Percentiles rank a stretch among this genome's conserved stretches.
These are phyloP conservation scores for Micropterix aruncella DNA, from an alignment of 2,888 invertebrate genomes.

Conservation along the genomic window DNA sequence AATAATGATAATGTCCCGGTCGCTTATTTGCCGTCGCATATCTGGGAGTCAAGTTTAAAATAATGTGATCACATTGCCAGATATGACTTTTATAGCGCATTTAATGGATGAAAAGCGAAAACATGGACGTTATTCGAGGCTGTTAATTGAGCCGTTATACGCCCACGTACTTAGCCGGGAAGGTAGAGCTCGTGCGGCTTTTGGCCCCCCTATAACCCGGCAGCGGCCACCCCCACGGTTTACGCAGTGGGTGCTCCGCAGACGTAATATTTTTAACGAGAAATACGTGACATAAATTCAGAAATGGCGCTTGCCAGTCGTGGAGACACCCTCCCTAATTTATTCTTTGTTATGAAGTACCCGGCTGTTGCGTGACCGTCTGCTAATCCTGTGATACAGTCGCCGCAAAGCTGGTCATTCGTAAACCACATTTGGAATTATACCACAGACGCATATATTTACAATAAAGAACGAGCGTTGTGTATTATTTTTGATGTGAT, in stretches of 20 bases:
- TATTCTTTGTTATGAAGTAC: neutral
- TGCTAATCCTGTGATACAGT: neutral
- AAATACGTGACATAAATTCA: neutral
- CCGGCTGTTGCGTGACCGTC: neutral
- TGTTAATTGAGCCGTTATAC: neutral
- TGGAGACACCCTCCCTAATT: neutral
- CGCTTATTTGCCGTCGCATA: neutral
- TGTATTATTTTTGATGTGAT: too few relatives aligned
- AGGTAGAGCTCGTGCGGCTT: too few relatives aligned
- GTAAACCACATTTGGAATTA: too few relatives aligned
- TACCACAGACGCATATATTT: too few relatives aligned
- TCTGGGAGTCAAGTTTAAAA: neutral
- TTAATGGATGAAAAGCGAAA: neutral
- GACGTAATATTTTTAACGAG: neutral
- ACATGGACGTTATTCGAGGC: neutral
- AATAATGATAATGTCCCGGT: neutral
- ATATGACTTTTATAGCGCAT: neutral
- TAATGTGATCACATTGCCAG: neutral
- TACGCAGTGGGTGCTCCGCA: too few relatives aligned
- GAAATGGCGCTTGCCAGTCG: neutral
- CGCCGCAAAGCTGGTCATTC: neutral
- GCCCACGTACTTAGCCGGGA: too few relatives aligned
- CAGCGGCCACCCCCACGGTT: too few relatives aligned
- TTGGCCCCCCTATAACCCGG: too few relatives aligned
- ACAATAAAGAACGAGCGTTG: too few relatives aligned